These are phyloP conservation scores for Pseudocheirus occidentalis DNA, from an alignment of 2,797 vertebrate species.

Conservation along the genomic window DNA sequence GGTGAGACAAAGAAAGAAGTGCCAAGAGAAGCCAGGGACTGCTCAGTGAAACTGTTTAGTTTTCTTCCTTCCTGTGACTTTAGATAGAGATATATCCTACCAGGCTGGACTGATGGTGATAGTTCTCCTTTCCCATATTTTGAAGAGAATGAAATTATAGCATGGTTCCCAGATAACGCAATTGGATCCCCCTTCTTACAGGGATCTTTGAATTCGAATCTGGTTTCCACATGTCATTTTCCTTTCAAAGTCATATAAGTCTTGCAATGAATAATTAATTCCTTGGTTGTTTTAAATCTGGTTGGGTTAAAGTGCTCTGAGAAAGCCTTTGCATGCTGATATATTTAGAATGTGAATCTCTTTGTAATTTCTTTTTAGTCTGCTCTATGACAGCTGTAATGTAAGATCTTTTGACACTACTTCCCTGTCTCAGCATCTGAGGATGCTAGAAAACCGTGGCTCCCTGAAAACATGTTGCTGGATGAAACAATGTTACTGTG, in stretches of 20 bases:
- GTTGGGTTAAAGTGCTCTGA: not conserved
- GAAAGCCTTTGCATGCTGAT: not conserved
- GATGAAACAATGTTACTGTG: not conserved
- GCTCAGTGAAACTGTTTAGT: not conserved
- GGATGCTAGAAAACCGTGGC: not conserved
- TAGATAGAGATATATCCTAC: not conserved
- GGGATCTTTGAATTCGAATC: not conserved
- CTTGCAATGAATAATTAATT: not conserved
- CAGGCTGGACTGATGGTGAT: not conserved
- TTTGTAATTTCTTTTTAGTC: not conserved
- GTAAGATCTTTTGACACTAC: not conserved
- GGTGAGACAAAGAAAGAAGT: not conserved
- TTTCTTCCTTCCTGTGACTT: not conserved
- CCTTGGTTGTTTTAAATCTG: not conserved
- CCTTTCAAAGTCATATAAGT: not conserved
- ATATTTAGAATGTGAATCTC: not conserved
- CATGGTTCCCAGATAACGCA: not conserved
- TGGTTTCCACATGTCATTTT: not conserved
- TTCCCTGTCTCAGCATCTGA: not conserved
- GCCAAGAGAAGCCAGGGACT: not conserved
- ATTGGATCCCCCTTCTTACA: not conserved
- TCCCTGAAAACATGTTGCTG: not conserved
- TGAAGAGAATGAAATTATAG: not conserved
- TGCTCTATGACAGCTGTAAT: not conserved
- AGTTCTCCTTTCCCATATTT: not conserved